Base-by-base conservation (phyloP, 2,888 invertebrate species). In the Drosophila merina region DNA sequence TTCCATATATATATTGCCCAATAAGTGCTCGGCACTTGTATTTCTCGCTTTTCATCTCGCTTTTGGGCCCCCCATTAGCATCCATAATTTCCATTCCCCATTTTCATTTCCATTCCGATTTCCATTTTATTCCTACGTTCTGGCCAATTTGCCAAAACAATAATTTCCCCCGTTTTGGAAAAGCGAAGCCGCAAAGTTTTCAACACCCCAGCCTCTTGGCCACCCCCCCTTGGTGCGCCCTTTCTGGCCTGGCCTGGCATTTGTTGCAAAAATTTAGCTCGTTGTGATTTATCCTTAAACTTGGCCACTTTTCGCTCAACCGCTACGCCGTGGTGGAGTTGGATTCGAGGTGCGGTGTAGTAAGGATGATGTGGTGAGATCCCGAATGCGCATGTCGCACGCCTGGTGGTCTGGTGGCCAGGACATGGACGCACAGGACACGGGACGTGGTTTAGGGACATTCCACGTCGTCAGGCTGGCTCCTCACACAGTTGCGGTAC, bases 251-350 rank as follows among this genome's bases (percentile, higher is more conserved):
- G 36, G 36, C 42, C 31, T 14, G 31, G 58, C 50, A 56, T 60
- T 70, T 60, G 60, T 71, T 71, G 71, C 71, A 70, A 71, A 44
- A 44, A 68, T 63, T 42, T 57, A 51, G 26, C 64, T 74, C 60
- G 67, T 63, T 55, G 75, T 79, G 86, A 80, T 86, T 84, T 84
- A 85, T 84, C 85, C 84, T 84, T 86, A 82, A 84, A 86, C 87
- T 87, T 85, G 85, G 76, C 59, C 57, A 84, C 57, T 75, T 80
- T 77, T 59, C 42, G 45, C 45, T 67, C 12, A 47, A 60, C 57
- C 38, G 60, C 47, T 57, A 36, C 58, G 31, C 31, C 40, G 26
- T 58, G 60, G 60, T 60, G 58, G 31, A 58, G 60, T 60, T 58
- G 58, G 47, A n/a, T 48, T 31, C 26, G 6, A 42, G 42, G 42